Evolutionary conservation across 2,113 vertebrate genomes (phyloP), one percentile per base, ranked within the genome.

Genomic region (Oophaga pumilio): DNA sequence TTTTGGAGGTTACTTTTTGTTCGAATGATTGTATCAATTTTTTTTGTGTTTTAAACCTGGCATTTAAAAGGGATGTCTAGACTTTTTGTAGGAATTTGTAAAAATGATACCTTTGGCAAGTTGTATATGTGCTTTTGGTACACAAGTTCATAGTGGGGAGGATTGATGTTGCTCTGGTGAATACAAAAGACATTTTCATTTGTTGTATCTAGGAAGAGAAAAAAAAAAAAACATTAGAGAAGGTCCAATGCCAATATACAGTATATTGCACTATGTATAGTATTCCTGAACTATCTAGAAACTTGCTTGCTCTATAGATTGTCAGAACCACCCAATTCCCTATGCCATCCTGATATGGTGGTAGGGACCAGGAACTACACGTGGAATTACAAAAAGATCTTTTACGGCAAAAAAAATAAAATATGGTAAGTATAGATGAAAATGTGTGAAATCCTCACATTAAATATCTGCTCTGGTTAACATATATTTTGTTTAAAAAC

Each of bases 121-220:
- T 94, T 99, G 94, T 97, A 97, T 82, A 97, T 91, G 2, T 99
- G 95, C 33, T 96, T 93, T 89, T 98, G 97, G 76, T 99, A 98
- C 90, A 99, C 95, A 1, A 99, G 96, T 91, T 99, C 97, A 74
- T 97, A 99, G 91, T 99, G 97, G 26, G 98, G 98, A 0, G 98
- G 97, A 66, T 95, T 97, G 90, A 95, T 93, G 93, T 95, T 96
- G 92, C 97, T 98, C 87, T 99, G 98, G 91, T 98, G 96, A 92
- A 99, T 92, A 93, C 97, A 98, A 88, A 99, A 97, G 1, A 97
- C 93, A 52, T 97, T 99, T 89, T 99, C 97, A 0, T 99, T 99
- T 0, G 96, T 95, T 66, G 95, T 92, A 89, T 99, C 98, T 99
- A 84, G 0, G 26, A 89, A 0, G 2, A 89, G 62, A 89, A 10